Percentiles rank a stretch among this genome's conserved stretches.
These are phyloP conservation scores for Heliconius cydno DNA, from an alignment of 2,888 invertebrate species.

Conservation along the genomic window DNA sequence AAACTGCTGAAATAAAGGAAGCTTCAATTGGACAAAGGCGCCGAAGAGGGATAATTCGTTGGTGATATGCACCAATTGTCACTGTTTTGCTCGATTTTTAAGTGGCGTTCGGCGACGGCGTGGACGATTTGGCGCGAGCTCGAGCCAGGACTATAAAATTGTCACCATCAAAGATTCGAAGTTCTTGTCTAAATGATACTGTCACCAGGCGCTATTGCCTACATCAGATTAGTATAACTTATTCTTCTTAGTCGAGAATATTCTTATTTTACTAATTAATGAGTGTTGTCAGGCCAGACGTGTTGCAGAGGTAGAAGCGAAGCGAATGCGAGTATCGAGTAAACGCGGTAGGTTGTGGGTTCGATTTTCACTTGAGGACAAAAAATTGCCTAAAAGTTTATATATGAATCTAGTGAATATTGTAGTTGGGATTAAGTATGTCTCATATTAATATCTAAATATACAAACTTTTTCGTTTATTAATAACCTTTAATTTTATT, in stretches of 20 bases:
- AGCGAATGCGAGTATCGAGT: no score
- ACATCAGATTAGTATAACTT: neutral
- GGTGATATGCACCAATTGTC: conserved; percentile 82
- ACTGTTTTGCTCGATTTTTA: conserved; percentile 77
- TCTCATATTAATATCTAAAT: neutral
- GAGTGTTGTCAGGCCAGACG: no score
- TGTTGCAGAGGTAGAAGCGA: no score
- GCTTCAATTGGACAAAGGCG: conserved; percentile 82
- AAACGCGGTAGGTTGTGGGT: no score
- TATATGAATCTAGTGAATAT: neutral
- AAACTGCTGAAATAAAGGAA: conserved; percentile 80
- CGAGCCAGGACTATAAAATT: conserved; percentile 67
- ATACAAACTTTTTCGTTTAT: no score
- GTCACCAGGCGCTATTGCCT: neutral
- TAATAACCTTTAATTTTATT: no score
- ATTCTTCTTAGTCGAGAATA: neutral
- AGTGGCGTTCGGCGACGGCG: conserved; percentile 62
- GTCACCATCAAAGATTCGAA: conserved; percentile 55
- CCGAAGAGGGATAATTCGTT: conserved; percentile 81
- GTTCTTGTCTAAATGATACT: conserved; percentile 36
- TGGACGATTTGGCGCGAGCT: conserved; percentile 54
- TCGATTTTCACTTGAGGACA: no score
- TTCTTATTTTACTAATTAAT: no score
- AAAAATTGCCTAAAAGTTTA: no score
- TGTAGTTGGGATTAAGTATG: neutral